phyloP scores from a whole-genome alignment of 2,797 vertebrate species.

The Poecilia picta region DNA sequence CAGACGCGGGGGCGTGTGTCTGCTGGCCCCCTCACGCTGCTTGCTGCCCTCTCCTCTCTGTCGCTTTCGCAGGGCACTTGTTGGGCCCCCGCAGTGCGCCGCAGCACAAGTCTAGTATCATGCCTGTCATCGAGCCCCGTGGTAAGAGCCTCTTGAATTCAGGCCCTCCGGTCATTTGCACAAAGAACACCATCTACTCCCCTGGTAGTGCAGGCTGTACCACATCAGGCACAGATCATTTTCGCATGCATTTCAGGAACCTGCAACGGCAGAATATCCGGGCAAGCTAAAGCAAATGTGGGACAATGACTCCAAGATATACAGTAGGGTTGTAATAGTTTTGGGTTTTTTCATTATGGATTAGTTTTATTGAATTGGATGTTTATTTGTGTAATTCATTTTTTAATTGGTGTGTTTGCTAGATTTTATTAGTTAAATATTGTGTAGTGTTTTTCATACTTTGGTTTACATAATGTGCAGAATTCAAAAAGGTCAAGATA shows the following conservation, averaged over 20 bases:
- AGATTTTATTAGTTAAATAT: too few species aligned
- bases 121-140: slow-evolving; percentile 47
- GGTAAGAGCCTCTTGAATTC: slow-evolving; percentile 59
- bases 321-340: too few species aligned
- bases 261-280: slow-evolving; percentile 48
- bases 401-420: too few species aligned
- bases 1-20: slow-evolving; percentile 14
- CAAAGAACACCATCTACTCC: slow-evolving; percentile 49
- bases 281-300: slow-evolving; percentile 11
- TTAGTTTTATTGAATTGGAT: too few species aligned
- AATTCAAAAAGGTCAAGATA: too few species aligned
- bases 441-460: too few species aligned
- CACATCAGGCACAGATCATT: slow-evolving; percentile 48
- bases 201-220: slow-evolving; percentile 33
- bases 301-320: too few species aligned
- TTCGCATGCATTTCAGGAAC: slow-evolving; percentile 59
- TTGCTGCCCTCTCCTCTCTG: slow-evolving; percentile 16
- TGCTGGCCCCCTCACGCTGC: slow-evolving; percentile 1
- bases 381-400: too few species aligned
- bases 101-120: slow-evolving; percentile 39
- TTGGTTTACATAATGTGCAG: too few species aligned
- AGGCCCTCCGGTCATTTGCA: slow-evolving; percentile 46
- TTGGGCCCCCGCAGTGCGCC: slow-evolving; percentile 37
- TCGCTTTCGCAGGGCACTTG: slow-evolving; percentile 48
- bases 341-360: too few species aligned